phyloP scores from a whole-genome alignment of 2,888 invertebrate genomes.

The Colostygia pectinataria region DNA sequence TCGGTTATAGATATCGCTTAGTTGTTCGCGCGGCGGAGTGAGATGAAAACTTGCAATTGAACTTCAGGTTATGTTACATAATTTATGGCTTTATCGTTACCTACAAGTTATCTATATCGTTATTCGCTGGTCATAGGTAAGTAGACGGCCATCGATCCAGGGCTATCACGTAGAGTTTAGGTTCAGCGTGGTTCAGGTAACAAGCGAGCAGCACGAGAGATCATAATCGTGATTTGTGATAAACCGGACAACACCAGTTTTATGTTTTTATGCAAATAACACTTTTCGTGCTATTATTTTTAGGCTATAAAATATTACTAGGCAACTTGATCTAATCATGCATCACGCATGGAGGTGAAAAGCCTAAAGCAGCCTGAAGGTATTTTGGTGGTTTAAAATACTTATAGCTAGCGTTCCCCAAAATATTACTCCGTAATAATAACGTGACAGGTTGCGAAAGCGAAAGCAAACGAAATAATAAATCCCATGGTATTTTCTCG shows the following conservation, averaged over 20 bases:
- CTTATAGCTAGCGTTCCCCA: too few species aligned
- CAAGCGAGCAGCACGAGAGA: slow-evolving; percentile 31
- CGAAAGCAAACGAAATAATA: too few species aligned
- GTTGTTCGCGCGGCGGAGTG: too few species aligned
- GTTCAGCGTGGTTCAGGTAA: slow-evolving; percentile 14
- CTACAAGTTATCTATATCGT: too few species aligned
- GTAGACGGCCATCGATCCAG: slow-evolving; percentile 16
- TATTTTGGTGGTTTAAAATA: too few species aligned
- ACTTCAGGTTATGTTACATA: too few species aligned
- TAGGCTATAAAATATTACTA: slow-evolving; percentile 13
- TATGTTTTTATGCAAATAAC: slow-evolving; percentile 33
- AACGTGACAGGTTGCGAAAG: too few species aligned
- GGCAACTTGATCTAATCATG: slow-evolving; percentile 6
- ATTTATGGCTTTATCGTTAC: slow-evolving; percentile 7
- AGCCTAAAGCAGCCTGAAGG: background rate
- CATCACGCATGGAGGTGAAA: background rate
- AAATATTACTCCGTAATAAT: too few species aligned
- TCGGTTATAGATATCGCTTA: too few species aligned
- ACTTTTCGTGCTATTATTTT: slow-evolving; percentile 19
- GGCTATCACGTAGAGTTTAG: slow-evolving; percentile 4
- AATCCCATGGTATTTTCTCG: too few species aligned
- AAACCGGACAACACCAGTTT: slow-evolving; percentile 22
- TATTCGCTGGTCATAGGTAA: slow-evolving; percentile 1
- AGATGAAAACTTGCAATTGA: too few species aligned
- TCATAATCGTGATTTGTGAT: slow-evolving; percentile 24